Conservation (phyloP, 2,113 vertebrate species). For the rat (Rattus norvegicus) region DNA sequence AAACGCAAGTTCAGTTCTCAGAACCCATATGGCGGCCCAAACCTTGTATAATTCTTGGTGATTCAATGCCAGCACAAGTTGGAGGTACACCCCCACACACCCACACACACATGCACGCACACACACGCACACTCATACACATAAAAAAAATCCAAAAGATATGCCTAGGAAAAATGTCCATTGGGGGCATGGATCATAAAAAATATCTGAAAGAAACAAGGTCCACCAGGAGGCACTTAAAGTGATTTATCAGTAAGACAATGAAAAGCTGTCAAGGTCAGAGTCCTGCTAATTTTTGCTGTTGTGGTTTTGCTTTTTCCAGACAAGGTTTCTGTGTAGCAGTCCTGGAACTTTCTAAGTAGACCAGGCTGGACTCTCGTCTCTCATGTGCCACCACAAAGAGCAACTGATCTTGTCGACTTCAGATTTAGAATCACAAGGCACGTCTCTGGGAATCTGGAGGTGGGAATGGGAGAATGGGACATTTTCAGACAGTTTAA, state of each 20-base stretch:
- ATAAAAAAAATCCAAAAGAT: not conserved
- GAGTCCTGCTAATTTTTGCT: not conserved
- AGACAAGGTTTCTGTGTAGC: not conserved
- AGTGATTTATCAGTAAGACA: not conserved
- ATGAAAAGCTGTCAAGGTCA: slow-evolving; percentile 12
- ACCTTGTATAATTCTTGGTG: not conserved
- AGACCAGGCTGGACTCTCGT: not conserved
- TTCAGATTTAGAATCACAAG: not conserved
- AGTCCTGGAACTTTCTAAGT: not conserved
- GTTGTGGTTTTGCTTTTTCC: not conserved
- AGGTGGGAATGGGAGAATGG: not conserved
- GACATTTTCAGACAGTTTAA: not conserved
- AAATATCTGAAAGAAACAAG: slow-evolving; percentile 30
- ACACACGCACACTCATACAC: not conserved
- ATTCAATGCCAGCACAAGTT: not conserved
- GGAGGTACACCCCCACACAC: no score
- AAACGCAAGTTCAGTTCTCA: not conserved
- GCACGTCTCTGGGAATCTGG: not conserved
- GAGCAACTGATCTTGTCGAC: not conserved
- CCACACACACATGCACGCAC: not conserved
- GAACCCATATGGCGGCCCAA: not conserved
- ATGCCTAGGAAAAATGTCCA: not conserved
- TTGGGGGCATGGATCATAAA: not conserved
- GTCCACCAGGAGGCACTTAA: not conserved
- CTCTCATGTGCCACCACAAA: not conserved